These are phyloP conservation scores for Oncorhynchus kisutch DNA, from an alignment of 2,113 vertebrate genomes.

Conservation along the genomic window DNA sequence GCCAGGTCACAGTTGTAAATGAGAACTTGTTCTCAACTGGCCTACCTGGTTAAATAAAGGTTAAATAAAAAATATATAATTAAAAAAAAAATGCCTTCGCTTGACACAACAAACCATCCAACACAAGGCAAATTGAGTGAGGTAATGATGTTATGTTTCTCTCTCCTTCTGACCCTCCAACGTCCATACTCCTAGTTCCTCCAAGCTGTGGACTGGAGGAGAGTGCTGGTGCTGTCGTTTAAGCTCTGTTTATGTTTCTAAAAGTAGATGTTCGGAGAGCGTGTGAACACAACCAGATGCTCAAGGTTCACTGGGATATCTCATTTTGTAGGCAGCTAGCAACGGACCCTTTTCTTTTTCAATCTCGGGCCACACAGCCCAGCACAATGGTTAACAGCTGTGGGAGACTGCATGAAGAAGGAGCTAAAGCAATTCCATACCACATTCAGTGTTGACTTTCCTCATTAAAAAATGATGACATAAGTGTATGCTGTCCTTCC, in stretches of 20 bases:
- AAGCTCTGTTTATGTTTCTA: conserved; percentile 42
- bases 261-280: conserved; percentile 32
- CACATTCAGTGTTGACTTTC: conserved; percentile 3
- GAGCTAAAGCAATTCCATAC: conserved; percentile 18
- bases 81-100: too few species aligned
- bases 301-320: conserved; percentile 29
- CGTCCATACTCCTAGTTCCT: background rate
- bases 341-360: background rate
- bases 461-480: background rate
- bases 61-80: too few species aligned
- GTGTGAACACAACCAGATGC: conserved; percentile 44
- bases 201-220: background rate
- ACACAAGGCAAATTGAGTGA: background rate
- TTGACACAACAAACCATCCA: background rate
- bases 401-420: background rate
- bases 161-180: background rate
- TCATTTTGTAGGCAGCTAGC: conserved; percentile 31
- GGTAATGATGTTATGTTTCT: conserved; percentile 9
- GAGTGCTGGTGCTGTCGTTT: conserved; percentile 2
- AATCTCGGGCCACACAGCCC: background rate
- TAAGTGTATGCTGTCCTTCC: background rate
- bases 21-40: too few species aligned
- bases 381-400: conserved; percentile 23
- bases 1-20: too few species aligned
- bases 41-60: too few species aligned